phyloP scores from a whole-genome alignment of 2,113 vertebrate genomes.

The Mus spicilegus region DNA sequence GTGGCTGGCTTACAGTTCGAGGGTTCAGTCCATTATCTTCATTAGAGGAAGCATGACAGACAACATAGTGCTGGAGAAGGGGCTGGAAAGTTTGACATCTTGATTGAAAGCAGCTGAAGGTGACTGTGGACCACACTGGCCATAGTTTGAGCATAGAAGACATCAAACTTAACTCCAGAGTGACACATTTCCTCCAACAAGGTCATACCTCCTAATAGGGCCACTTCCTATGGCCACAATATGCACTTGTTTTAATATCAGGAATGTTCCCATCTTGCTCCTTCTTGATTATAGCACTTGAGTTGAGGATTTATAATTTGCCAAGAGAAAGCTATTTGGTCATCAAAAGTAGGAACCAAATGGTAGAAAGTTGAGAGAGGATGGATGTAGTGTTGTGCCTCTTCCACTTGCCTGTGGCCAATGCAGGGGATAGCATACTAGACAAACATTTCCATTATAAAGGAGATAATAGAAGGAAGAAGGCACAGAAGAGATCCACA shows the following conservation, averaged over 20 bases:
- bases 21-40: too few relatives aligned
- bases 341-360: not conserved
- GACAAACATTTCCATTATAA: not conserved
- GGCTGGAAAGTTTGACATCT: too few relatives aligned
- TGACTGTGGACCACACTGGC: too few relatives aligned
- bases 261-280: not conserved
- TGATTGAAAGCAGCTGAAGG: too few relatives aligned
- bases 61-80: too few relatives aligned
- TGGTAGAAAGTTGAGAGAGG: not conserved
- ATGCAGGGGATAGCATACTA: not conserved
- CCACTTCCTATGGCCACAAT: too few relatives aligned
- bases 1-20: too few relatives aligned
- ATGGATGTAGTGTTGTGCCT: not conserved
- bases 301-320: conserved; percentile 12
- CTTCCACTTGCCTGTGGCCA: not conserved
- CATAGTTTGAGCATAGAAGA: too few relatives aligned
- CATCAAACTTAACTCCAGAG: too few relatives aligned
- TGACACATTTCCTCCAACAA: too few relatives aligned
- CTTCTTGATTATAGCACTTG: not conserved
- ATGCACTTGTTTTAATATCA: not conserved
- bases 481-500: not conserved
- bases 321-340: not conserved
- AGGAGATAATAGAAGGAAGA: not conserved
- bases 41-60: too few relatives aligned
- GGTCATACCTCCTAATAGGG: too few relatives aligned